Conservation (phyloP, 2,113 vertebrate species). For the Vulpes ferrilata region DNA sequence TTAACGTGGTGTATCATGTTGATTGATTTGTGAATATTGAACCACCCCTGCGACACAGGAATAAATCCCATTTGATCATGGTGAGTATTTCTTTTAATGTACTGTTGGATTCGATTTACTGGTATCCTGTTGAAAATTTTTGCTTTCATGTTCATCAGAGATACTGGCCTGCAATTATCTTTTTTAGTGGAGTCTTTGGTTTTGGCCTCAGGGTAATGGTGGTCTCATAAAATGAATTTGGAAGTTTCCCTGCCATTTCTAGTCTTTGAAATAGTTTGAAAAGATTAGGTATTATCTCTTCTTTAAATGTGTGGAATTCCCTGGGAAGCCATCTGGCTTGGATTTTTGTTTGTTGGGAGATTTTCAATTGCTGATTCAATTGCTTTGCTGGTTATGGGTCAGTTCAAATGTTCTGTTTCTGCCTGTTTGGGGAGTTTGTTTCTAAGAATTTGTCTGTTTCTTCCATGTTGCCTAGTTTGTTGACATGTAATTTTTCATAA, state of each 20-base stretch:
- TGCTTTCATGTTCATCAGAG: not conserved
- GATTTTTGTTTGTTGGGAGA: not conserved
- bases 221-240: too few species aligned
- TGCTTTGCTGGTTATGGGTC: not conserved
- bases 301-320: not conserved
- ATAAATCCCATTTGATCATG: too few species aligned
- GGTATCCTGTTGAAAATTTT: not conserved
- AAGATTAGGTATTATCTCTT: not conserved
- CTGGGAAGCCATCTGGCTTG: not conserved
- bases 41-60: too few species aligned
- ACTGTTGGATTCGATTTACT: not conserved
- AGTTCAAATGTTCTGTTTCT: not conserved
- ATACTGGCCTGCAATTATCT: not conserved
- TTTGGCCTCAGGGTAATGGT: not conserved
- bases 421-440: not conserved
- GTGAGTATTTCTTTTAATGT: not conserved
- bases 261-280: not conserved
- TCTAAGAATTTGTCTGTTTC: not conserved
- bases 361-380: not conserved
- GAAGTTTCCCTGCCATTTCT: not conserved
- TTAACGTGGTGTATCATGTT: too few species aligned
- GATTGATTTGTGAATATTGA: too few species aligned
- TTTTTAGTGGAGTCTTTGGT: not conserved
- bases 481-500: too few species aligned
- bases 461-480: not conserved